A percentile compares a stretch with the other conserved stretches of the same genome.
Evolutionary conservation across 2,113 vertebrate species (phyloP).

Genomic region (Dasyurus viverrinus): DNA sequence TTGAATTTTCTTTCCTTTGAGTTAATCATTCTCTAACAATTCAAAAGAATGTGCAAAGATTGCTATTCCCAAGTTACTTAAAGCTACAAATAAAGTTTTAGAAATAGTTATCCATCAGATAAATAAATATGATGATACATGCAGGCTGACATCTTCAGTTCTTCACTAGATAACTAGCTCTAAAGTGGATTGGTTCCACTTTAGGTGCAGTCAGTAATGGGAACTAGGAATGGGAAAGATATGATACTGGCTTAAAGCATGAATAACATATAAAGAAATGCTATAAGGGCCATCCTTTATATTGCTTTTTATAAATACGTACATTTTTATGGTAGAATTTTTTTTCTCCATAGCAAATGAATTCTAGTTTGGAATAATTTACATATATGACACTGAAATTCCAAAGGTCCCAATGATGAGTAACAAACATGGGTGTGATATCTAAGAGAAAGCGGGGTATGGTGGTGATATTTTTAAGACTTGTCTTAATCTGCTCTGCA

Average conservation of each 20-base stretch:
- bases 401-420: neutral
- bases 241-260: neutral
- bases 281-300: neutral
- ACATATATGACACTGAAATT: neutral
- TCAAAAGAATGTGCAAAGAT: slow-evolving; percentile 9
- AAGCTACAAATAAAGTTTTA: neutral
- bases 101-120: neutral
- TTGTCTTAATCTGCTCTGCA: neutral
- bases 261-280: neutral
- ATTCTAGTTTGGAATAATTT: neutral
- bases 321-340: neutral
- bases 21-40: slow-evolving; percentile 4
- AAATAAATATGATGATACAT: neutral
- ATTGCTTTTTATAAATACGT: neutral
- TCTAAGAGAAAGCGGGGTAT: neutral
- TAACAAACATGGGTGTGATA: neutral
- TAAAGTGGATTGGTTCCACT: neutral
- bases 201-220: neutral
- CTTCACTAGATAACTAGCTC: neutral
- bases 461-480: neutral
- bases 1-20: neutral
- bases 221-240: neutral
- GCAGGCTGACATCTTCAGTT: neutral
- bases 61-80: neutral
- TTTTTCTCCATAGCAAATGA: neutral